Base-by-base conservation (phyloP, 2,113 vertebrate genomes). In the Hiodon tergisus region DNA sequence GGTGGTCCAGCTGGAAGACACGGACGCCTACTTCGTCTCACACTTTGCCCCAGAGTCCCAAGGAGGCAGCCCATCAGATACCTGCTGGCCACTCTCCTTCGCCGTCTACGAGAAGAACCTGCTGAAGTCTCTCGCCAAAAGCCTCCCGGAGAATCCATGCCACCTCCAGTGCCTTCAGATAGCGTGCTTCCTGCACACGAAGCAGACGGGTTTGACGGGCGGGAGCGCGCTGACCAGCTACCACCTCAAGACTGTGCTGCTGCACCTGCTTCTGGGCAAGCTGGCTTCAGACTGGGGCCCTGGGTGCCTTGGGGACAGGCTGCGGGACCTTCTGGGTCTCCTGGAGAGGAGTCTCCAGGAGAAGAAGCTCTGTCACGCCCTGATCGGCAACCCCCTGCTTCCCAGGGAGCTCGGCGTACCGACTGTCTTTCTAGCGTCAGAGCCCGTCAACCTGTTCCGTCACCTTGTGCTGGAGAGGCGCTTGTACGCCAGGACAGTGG, bases 111-210 rank as follows among this genome's bases (percentile, higher is more conserved):
- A 99, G 84, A 94, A 88, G 67, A 93, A 94, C 71, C 90, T 98
- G 82, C 91, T 98, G 71, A 94, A 95, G 78, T 78, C 89, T 75
- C 81, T 93, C 0, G 82, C 90, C 1, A 98, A 96, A 89, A 82
- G 73, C 0, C 84, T 99, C 72, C 95, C 95, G 0, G 88, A 86
- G 47, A 91, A 93, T 0, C 87, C 96, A 60, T 98, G 96, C 86
- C 96, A 98, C 53, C 81, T 98, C 58, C 93, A 89, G 86, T 99
- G 96, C 87, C 88, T 99, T 80, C 96, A 98, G 87, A 92, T 96
- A 54, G 86, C 93, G 67, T 91, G 91, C 52, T 98, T 99, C 85
- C 88, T 99, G 53, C 93, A 96, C 14, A 90, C 87, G 73, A 98
- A 97, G 83, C 97, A 99, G 75, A 89, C 87, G 14, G 89, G 89